Percentiles rank a stretch among this genome's conserved stretches.
These are phyloP conservation scores for Phaethon lepturus DNA, from an alignment of 2,113 vertebrate genomes.

Conservation along the genomic window DNA sequence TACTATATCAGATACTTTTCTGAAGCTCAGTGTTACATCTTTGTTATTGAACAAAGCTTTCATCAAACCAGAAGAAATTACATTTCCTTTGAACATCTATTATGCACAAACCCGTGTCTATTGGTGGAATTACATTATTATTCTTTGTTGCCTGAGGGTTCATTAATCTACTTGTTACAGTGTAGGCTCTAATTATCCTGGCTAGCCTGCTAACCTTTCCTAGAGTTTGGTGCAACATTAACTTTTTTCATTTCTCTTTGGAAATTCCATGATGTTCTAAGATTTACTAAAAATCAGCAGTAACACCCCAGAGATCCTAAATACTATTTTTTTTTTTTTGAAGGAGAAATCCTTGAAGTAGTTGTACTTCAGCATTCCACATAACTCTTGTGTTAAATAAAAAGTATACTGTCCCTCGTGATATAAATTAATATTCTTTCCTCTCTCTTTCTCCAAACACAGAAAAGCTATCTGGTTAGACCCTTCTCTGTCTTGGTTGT, in stretches of 20 bases:
- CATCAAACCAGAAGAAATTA: neutral
- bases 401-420: neutral
- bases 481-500: neutral
- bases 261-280: neutral
- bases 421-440: neutral
- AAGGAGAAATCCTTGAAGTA: neutral
- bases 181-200: neutral
- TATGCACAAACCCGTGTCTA: neutral
- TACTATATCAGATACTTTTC: neutral
- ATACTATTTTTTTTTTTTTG: neutral
- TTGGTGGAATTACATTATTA: neutral
- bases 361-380: neutral
- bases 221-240: neutral
- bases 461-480: neutral
- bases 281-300: neutral
- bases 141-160: neutral
- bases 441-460: neutral
- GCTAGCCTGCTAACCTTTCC: neutral
- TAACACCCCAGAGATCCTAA: neutral
- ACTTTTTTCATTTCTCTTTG: neutral
- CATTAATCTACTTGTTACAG: neutral
- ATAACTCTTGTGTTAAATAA: neutral
- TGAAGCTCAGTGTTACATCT: neutral
- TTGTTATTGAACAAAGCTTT: neutral
- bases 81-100: neutral